These are phyloP conservation scores for Alviniconcha strummeri DNA, from an alignment of 2,888 invertebrate species.

Conservation along the genomic window DNA sequence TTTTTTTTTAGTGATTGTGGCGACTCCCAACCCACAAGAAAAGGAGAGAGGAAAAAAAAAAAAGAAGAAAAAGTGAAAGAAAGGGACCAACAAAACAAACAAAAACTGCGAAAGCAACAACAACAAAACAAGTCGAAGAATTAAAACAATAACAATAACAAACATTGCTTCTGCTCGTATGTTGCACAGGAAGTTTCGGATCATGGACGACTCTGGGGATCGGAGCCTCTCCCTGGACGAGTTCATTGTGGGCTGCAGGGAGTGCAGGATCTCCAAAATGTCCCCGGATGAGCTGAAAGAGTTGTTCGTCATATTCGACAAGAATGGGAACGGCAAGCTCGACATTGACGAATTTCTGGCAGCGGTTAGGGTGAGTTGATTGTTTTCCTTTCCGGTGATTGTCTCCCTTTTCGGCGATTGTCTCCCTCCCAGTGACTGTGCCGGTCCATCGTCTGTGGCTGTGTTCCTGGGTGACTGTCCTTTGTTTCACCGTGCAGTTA, in stretches of 20 bases:
- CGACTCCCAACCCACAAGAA: no score
- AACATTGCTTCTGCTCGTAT: no score
- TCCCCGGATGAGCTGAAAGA: constrained; percentile 74
- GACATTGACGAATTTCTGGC: constrained; percentile 90
- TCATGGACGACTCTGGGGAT: constrained; percentile 94
- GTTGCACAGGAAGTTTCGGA: constrained; percentile 78
- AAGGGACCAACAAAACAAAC: no score
- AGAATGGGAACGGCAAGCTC: constrained; percentile 86
- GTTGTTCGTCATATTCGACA: constrained; percentile 83
- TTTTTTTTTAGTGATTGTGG: no score
- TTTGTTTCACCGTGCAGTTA: background rate
- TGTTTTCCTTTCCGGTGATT: background rate
- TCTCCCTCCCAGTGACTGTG: background rate
- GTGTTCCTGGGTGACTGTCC: background rate
- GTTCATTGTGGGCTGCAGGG: constrained; percentile 86
- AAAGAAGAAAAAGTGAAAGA: no score
- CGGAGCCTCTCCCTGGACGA: constrained; percentile 86
- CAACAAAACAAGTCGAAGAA: no score
- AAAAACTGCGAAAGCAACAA: no score
- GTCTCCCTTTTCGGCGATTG: background rate
- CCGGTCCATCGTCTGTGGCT: background rate
- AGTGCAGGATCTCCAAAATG: constrained; percentile 81
- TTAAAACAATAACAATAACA: no score
- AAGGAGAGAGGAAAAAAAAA: no score
- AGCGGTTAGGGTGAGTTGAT: background rate